phyloP scores from a whole-genome alignment of 53 echinoderm and acorn worm genomes.

The Mesocentrotus franciscanus region DNA sequence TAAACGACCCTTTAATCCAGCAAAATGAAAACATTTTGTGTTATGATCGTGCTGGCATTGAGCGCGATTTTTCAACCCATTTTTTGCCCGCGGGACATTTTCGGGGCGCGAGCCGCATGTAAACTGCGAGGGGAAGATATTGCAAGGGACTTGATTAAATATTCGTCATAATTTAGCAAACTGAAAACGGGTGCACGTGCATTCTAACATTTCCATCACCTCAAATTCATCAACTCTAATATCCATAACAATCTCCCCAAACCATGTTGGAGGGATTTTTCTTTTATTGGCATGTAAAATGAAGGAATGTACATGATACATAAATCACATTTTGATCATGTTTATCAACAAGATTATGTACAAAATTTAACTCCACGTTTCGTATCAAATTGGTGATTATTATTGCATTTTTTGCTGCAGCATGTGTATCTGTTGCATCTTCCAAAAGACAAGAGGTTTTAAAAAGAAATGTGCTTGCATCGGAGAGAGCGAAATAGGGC shows the following conservation, averaged over 20 bases:
- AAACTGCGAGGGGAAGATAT: constrained; percentile 32
- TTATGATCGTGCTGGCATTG: constrained; percentile 33
- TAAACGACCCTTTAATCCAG: constrained; percentile 52
- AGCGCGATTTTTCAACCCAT: constrained; percentile 47
- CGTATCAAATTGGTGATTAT: background rate
- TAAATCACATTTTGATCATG: constrained; percentile 49
- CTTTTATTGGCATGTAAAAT: constrained; percentile 21
- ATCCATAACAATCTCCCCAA: constrained; percentile 40
- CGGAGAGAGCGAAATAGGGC: background rate
- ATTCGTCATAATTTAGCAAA: constrained; percentile 52
- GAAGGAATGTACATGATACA: constrained; percentile 25
- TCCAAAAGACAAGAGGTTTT: background rate
- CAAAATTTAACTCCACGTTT: constrained; percentile 4
- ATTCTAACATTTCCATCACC: constrained; percentile 30
- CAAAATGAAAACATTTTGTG: constrained; percentile 54
- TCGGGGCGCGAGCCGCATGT: background rate
- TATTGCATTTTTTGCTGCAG: background rate
- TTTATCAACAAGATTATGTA: constrained; percentile 45
- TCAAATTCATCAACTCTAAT: constrained; percentile 15
- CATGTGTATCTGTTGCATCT: constrained; percentile 7
- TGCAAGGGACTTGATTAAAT: constrained; percentile 47
- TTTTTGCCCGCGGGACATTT: constrained; percentile 41
- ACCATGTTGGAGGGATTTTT: constrained; percentile 30
- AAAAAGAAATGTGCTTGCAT: background rate
- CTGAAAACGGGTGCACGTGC: constrained; percentile 31